These are phyloP conservation scores for Dorcus parallelipipedus DNA, from an alignment of 2,888 invertebrate genomes.

Conservation along the genomic window DNA sequence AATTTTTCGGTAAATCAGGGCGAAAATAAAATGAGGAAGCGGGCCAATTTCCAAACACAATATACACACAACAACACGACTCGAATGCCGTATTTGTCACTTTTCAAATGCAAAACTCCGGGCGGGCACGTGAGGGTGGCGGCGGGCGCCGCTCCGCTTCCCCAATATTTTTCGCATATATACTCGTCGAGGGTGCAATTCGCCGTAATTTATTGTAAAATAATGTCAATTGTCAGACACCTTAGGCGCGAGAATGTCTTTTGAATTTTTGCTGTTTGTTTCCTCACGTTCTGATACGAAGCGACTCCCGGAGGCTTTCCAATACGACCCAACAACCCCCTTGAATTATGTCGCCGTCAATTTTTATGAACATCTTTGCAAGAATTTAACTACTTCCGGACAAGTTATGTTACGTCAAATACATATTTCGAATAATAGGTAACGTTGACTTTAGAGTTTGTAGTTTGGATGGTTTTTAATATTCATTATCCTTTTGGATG, in stretches of 20 bases:
- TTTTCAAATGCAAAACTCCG: slow-evolving; percentile 1
- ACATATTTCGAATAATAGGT: no score
- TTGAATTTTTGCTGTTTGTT: slow-evolving; percentile 9
- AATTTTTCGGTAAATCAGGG: no score
- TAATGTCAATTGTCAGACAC: slow-evolving; percentile 42
- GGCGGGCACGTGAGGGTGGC: slow-evolving; percentile 2
- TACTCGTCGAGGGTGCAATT: slow-evolving; percentile 44
- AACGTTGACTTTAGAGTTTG: no score
- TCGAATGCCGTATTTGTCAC: not conserved
- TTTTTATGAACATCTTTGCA: not conserved
- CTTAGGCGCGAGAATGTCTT: slow-evolving; percentile 14
- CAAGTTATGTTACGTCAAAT: no score
- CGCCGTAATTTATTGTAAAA: slow-evolving; percentile 46
- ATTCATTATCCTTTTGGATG: no score
- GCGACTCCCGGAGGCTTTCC: not conserved
- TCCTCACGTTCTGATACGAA: not conserved
- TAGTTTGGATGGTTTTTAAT: no score
- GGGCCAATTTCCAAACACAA: not conserved
- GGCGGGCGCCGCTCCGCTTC: slow-evolving; percentile 16
- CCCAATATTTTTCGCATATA: slow-evolving; percentile 41
- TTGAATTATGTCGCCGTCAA: not conserved
- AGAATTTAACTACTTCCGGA: no score
- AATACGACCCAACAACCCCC: not conserved
- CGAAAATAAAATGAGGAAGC: not conserved
- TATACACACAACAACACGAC: not conserved